Evolutionary conservation across 2,797 vertebrate genomes (phyloP).

Genomic region (Orestias chungarensis): DNA sequence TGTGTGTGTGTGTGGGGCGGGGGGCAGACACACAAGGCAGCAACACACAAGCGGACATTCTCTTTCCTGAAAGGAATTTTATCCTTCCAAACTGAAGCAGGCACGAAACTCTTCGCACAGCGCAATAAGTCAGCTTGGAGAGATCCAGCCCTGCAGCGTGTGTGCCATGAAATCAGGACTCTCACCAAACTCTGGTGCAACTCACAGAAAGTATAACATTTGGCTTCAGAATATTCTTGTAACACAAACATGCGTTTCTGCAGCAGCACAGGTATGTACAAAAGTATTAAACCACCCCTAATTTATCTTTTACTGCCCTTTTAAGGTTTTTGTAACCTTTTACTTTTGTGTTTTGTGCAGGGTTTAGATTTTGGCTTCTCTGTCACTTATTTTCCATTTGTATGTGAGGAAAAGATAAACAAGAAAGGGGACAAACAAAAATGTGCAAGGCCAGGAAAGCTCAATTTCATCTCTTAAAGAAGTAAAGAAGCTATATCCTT

Average conservation of each 20-base stretch:
- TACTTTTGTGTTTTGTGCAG: not conserved
- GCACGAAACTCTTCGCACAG: conserved; percentile 16
- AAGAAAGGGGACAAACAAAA: not conserved
- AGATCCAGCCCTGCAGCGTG: not conserved
- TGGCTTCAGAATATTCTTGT: not conserved
- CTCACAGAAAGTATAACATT: not conserved
- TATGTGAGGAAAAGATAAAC: not conserved
- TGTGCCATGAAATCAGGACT: not conserved
- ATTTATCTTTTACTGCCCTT: no score
- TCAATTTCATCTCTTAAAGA: not conserved
- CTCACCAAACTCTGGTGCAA: not conserved
- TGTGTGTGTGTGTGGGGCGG: conserved; percentile 16
- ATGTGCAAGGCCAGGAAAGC: not conserved
- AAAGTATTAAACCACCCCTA: not conserved
- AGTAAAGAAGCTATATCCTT: not conserved
- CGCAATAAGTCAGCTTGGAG: conserved; percentile 1
- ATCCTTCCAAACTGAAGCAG: conserved; percentile 2
- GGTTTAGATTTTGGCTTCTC: not conserved
- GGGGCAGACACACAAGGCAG: conserved; percentile 15
- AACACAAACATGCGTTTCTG: not conserved
- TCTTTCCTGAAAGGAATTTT: conserved; percentile 22
- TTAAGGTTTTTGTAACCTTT: not conserved
- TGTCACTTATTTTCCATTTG: not conserved
- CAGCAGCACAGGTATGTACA: not conserved
- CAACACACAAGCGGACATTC: conserved; percentile 18